phyloP scores from a whole-genome alignment of 1,140 invertebrate genomes.

The Drosophila rhopaloa region DNA sequence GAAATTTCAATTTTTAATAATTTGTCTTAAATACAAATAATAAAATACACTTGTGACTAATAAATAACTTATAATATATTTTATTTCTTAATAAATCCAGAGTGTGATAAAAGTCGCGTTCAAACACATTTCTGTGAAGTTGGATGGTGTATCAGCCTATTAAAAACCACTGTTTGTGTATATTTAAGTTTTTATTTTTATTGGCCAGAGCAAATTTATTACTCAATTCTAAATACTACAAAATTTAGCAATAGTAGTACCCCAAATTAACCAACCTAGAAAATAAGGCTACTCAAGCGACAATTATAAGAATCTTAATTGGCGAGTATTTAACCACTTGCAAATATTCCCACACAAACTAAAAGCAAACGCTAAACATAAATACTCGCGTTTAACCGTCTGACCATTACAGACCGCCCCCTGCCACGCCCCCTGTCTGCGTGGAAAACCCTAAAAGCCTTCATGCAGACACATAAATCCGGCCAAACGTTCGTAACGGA shows the following conservation, averaged over 20 bases:
- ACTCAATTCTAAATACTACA: neutral
- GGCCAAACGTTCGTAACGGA: conserved; percentile 2
- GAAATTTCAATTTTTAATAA: too few relatives aligned
- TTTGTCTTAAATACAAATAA: too few relatives aligned
- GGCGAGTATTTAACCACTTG: conserved; percentile 3
- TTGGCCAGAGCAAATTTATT: too few relatives aligned
- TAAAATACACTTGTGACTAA: too few relatives aligned
- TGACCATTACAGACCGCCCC: conserved; percentile 2
- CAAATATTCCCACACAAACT: conserved; percentile 14
- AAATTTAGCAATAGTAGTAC: neutral
- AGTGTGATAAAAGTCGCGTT: too few relatives aligned
- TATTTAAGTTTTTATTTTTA: too few relatives aligned
- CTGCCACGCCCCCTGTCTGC: conserved; percentile 25
- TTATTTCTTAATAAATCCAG: too few relatives aligned
- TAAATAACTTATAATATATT: too few relatives aligned
- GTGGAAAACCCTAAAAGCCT: conserved; percentile 26
- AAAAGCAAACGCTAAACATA: conserved; percentile 6
- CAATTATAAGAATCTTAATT: neutral
- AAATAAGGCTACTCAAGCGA: neutral
- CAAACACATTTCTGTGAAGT: too few relatives aligned
- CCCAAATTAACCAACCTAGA: neutral
- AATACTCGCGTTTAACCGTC: conserved; percentile 17
- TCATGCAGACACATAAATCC: conserved; percentile 52
- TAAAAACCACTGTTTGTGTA: too few relatives aligned
- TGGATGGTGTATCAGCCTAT: too few relatives aligned